Conservation (phyloP, 2,797 vertebrate species). For the Crocodylus rhombifer region DNA sequence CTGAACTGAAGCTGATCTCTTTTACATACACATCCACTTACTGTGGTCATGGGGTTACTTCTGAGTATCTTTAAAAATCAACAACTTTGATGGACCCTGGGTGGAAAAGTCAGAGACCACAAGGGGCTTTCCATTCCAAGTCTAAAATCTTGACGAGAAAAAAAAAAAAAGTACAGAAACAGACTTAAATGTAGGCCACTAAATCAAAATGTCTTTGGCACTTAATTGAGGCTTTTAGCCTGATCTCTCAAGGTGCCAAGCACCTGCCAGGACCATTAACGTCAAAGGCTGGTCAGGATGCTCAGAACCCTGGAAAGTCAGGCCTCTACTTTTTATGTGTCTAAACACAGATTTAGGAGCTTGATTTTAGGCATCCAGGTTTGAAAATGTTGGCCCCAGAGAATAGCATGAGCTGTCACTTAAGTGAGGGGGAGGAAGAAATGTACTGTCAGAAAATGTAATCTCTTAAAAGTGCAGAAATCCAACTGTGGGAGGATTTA, state of each 20-base stretch:
- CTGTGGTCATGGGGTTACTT: neutral
- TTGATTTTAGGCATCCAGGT: constrained; percentile 45
- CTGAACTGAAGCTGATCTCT: neutral
- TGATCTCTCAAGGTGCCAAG: neutral
- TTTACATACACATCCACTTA: neutral
- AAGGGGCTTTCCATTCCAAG: neutral
- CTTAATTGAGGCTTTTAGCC: neutral
- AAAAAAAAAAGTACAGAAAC: neutral
- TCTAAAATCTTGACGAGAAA: neutral
- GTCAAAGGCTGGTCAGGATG: neutral
- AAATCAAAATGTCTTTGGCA: neutral
- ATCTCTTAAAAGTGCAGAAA: constrained; percentile 79
- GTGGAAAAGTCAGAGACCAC: neutral
- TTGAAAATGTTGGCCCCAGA: constrained; percentile 41
- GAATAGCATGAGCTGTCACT: constrained; percentile 64
- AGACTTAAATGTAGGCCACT: neutral
- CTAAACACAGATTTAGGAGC: neutral
- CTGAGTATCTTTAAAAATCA: neutral
- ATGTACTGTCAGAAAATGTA: constrained; percentile 76
- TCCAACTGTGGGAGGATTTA: constrained; percentile 80
- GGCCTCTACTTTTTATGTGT: neutral
- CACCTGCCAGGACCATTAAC: neutral
- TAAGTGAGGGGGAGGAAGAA: constrained; percentile 67
- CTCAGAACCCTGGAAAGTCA: neutral
- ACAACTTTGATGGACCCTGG: neutral